Evolutionary conservation across 1,140 invertebrate genomes (phyloP), one percentile per base, ranked within the genome.

Genomic region (Trachymyrmex septentrionalis): DNA sequence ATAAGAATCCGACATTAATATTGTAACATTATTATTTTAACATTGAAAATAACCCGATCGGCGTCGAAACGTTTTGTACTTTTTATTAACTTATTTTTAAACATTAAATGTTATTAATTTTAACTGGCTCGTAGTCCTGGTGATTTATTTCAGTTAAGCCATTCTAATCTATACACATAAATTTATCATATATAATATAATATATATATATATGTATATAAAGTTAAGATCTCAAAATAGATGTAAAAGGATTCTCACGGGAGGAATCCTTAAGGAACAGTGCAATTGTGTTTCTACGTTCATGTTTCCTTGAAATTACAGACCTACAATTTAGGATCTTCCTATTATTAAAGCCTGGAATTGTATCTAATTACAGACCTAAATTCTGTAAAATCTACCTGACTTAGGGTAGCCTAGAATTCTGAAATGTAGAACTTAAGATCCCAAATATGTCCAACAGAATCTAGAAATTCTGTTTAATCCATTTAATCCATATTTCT

Each of bases 291-390:
- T 27, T 57, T 81, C 30, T 27, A 16, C 27, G 61, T n/a, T 80
- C n/a, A 19, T 38, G 21, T 24, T 81, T 81, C 30, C 16, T 16
- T 21, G 76, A 78, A 71, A 72, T 81, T 81, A 53, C 27, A 44
- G 64, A 4, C 16, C 10, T 55, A 24, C 30, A 48, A n/a, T 76
- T 64, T 63, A 77, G 59, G 59, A 69, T 80, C 63, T 80, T 34
- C 19, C 53, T 30, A 66, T 27, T 69, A 34, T 80, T 80, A 69
- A 14, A 69, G 34, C 14, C 63, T 53, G n/a, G 14, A n/a, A 64
- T 64, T 24, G 30, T 12, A 16, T 9, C 30, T 55, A 69, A 80
- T 80, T 55, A 69, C 48, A 55, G 64, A 21, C 21, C 44, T 53
- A 69, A 69, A 30, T 24, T 63, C 24, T 53, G 48, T 50, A 48